Conservation (phyloP, 2,113 vertebrate genomes). For the Spea multiplicata region DNA sequence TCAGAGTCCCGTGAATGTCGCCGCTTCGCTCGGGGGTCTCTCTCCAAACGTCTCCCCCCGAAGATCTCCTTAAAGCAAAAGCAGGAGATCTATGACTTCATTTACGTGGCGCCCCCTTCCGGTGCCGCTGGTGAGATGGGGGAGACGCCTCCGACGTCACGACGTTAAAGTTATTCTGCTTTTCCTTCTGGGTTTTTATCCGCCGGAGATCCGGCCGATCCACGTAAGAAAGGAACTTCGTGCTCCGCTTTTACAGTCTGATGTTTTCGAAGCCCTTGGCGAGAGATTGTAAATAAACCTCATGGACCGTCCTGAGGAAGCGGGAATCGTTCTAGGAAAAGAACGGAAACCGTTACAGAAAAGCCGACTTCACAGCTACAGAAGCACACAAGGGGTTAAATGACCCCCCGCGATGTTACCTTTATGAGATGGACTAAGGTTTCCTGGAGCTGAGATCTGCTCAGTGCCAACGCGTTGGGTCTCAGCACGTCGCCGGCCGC, state of each 20-base stretch:
- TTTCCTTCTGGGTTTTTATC: too few relatives aligned
- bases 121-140: too few relatives aligned
- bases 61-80: too few relatives aligned
- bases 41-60: too few relatives aligned
- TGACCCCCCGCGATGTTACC: conserved; percentile 63
- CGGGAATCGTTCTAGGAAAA: conserved; percentile 80
- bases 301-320: conserved; percentile 89
- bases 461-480: conserved; percentile 69
- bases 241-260: conserved; percentile 72
- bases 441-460: conserved; percentile 86
- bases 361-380: too few relatives aligned
- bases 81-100: too few relatives aligned
- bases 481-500: conserved; percentile 64
- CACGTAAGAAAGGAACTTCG: neutral
- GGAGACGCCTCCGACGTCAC: too few relatives aligned
- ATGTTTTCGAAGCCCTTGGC: conserved; percentile 81
- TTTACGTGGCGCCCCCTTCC: too few relatives aligned
- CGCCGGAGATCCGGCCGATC: neutral
- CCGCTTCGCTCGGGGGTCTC: too few relatives aligned
- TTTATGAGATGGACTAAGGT: conserved; percentile 91
- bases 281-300: conserved; percentile 87
- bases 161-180: too few relatives aligned
- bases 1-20: too few relatives aligned
- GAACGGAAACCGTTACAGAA: neutral
- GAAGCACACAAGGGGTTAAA: too few relatives aligned